Percentiles rank a stretch among this genome's conserved stretches.
Evolutionary conservation across 2,888 invertebrate species (phyloP).

Genomic region (Rotaria macrura): DNA sequence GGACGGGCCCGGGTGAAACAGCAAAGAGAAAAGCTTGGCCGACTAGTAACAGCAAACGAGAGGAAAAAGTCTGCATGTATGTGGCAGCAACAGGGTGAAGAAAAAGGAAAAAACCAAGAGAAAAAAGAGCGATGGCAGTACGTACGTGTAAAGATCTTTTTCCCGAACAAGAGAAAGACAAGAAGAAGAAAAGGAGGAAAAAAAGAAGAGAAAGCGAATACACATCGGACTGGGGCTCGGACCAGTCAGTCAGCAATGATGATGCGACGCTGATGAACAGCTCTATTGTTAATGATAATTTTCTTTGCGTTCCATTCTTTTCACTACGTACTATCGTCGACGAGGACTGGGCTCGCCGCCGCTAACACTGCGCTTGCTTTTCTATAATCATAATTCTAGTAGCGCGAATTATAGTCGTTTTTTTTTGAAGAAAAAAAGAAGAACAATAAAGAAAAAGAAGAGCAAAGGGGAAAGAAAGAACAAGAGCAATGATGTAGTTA

Average conservation of each 20-base stretch:
- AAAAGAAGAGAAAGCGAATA: background rate
- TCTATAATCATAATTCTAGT: constrained; percentile 8
- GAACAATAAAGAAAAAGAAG: background rate
- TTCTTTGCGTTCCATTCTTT: background rate
- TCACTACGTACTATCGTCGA: background rate
- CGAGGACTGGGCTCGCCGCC: background rate
- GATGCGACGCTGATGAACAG: constrained; percentile 8
- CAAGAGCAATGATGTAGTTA: background rate
- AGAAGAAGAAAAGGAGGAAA: background rate
- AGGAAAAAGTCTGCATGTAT: background rate
- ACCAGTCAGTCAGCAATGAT: constrained; percentile 8
- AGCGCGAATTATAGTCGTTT: background rate
- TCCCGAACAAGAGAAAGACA: background rate
- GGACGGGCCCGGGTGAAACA: background rate
- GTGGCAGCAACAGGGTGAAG: background rate
- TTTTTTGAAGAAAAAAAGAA: background rate
- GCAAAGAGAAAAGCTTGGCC: background rate
- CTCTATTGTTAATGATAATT: constrained; percentile 3
- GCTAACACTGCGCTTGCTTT: background rate
- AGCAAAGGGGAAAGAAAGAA: background rate
- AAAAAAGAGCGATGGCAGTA: background rate
- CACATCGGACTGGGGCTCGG: background rate
- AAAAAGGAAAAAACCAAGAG: background rate
- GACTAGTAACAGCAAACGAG: background rate
- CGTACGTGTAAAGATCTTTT: background rate